Conservation (phyloP, 30 jellyfish, hydroid and myxozoan genomes). For the Rhopilema esculentum region DNA sequence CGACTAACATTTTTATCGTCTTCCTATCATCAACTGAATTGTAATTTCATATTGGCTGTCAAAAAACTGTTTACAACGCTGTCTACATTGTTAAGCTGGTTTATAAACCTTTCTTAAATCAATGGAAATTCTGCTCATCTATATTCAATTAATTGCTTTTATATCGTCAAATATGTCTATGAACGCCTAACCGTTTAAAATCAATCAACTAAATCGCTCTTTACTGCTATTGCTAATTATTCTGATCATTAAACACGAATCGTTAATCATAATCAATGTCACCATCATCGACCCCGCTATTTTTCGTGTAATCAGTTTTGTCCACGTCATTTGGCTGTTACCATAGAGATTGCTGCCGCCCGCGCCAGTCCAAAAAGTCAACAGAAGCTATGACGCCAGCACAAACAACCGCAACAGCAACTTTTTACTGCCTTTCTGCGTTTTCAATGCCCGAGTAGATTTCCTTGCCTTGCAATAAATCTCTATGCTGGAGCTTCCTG, state of each 20-base stretch:
- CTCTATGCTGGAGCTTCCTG: too few species aligned
- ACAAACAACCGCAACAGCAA: too few species aligned
- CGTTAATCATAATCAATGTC: neutral
- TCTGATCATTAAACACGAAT: neutral
- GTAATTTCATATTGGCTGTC: neutral
- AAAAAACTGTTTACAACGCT: neutral
- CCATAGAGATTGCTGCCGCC: too few species aligned
- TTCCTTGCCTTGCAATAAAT: too few species aligned
- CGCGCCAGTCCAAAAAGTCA: too few species aligned
- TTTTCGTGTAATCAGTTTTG: too few species aligned
- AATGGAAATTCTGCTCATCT: neutral
- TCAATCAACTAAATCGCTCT: neutral
- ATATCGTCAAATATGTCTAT: neutral
- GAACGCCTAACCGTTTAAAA: neutral
- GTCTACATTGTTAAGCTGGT: neutral
- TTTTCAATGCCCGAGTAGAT: too few species aligned
- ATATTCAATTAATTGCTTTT: neutral
- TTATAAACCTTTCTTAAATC: neutral
- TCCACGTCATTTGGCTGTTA: too few species aligned
- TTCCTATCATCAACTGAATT: neutral
- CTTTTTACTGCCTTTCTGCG: too few species aligned
- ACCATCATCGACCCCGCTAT: too few species aligned
- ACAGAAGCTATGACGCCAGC: too few species aligned
- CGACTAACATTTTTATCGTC: neutral
- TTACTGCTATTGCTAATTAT: neutral